Percentiles rank a stretch among this genome's conserved stretches.
These are phyloP conservation scores for Akabosia matsudoensis DNA, from an alignment of 1,140 invertebrate species.

Conservation along the genomic window DNA sequence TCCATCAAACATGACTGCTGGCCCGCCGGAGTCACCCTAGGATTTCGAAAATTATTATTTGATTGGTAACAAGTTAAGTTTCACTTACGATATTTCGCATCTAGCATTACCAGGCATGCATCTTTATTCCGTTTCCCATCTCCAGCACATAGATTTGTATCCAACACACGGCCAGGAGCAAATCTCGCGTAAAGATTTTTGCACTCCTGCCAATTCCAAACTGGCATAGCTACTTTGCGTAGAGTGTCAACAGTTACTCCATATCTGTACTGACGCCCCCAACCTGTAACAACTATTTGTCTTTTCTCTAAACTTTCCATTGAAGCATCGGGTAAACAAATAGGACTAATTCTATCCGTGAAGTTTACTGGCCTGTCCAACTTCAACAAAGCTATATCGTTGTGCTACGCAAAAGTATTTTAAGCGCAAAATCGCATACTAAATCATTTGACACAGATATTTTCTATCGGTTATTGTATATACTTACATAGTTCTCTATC, in stretches of 20 bases:
- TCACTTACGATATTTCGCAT: too few species aligned
- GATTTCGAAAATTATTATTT: too few species aligned
- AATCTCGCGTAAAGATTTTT: slow-evolving; percentile 28
- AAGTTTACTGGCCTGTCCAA: slow-evolving; percentile 30
- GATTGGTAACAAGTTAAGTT: too few species aligned
- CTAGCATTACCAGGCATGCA: slow-evolving; percentile 40
- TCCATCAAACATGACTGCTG: slow-evolving; percentile 17
- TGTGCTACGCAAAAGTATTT: slow-evolving; percentile 21
- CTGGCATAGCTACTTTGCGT: slow-evolving; percentile 37
- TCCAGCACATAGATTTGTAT: slow-evolving; percentile 37
- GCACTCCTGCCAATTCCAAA: slow-evolving; percentile 40
- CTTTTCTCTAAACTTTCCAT: not conserved
- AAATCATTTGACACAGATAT: not conserved
- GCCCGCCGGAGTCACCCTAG: slow-evolving; percentile 37
- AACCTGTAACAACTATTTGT: slow-evolving; percentile 20
- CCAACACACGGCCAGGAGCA: slow-evolving; percentile 35
- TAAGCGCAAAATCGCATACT: too few species aligned
- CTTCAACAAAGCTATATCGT: slow-evolving; percentile 37
- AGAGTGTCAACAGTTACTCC: slow-evolving; percentile 18
- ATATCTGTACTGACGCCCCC: slow-evolving; percentile 33
- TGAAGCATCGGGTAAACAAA: slow-evolving; percentile 28
- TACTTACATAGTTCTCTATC: slow-evolving; percentile 25
- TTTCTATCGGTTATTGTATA: not conserved
- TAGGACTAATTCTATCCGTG: slow-evolving; percentile 34
- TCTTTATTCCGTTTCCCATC: slow-evolving; percentile 43